phyloP scores from a whole-genome alignment of 2,113 vertebrate species.

The Urocitellus parryii region DNA sequence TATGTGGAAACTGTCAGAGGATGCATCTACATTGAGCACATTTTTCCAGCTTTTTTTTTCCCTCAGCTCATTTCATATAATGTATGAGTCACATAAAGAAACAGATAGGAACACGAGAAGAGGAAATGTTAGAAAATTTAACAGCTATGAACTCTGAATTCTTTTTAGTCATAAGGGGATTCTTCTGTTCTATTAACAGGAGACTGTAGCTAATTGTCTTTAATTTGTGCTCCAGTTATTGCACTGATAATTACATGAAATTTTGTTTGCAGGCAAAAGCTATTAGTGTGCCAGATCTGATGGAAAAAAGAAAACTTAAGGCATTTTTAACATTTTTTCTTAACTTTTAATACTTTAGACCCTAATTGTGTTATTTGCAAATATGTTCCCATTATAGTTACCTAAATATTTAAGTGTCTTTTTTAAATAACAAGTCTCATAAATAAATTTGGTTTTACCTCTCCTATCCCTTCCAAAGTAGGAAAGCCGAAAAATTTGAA shows the following conservation, averaged over 20 bases:
- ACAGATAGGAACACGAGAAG: not conserved
- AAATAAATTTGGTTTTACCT: slow-evolving; percentile 42
- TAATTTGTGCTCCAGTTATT: slow-evolving; percentile 76
- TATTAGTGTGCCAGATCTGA: slow-evolving; percentile 35
- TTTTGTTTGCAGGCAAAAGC: slow-evolving; percentile 64
- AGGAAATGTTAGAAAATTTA: slow-evolving; percentile 58
- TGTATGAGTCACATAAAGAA: not conserved
- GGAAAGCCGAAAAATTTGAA: slow-evolving; percentile 7
- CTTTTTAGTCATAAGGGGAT: slow-evolving; percentile 52
- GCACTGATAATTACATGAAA: slow-evolving; percentile 63
- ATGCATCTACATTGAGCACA: not conserved
- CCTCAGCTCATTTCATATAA: not conserved
- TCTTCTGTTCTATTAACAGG: slow-evolving; percentile 53
- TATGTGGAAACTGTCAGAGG: not conserved
- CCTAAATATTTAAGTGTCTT: slow-evolving; percentile 31
- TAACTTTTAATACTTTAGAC: not conserved
- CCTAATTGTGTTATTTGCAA: not conserved
- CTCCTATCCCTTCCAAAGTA: not conserved
- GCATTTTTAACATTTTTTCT: not conserved
- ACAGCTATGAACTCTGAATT: slow-evolving; percentile 60
- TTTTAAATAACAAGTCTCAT: slow-evolving; percentile 26
- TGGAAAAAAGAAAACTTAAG: slow-evolving; percentile 49
- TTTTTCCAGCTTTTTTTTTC: not conserved
- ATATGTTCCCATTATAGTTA: slow-evolving; percentile 5
- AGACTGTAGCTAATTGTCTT: slow-evolving; percentile 78